Evolutionary conservation across 2,797 vertebrate genomes (phyloP), one percentile per base, ranked within the genome.

Genomic region (Esox lucius): DNA sequence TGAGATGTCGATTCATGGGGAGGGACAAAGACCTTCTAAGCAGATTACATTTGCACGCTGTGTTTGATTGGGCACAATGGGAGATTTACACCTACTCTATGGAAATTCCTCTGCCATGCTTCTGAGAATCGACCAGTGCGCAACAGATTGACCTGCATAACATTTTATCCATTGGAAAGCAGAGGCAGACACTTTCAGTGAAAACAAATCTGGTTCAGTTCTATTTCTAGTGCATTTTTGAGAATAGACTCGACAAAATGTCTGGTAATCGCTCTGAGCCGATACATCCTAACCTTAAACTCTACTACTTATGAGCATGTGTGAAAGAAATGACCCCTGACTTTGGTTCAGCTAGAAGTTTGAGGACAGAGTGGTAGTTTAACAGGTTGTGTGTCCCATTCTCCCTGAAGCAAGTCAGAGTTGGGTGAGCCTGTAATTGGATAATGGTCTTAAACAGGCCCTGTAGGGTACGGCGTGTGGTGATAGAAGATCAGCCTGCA

Each of bases 361-460:
- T 17, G 48, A 7, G 2, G 19, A 53, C 7, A 8, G 17, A 56
- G 53, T 11, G 59, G 11, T 28, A 16, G 24, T 2, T 26, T 28
- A 28, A 24, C 61, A n/a, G n/a, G n/a, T 19, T 31, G 53, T 56
- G 53, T 31, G 12, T 26, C 15, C 17, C 19, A 66, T 68, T 11
- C 1, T 2, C 33, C 17, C 19, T 72, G 42, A 68, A 48, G 46
- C 74, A 59, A 80, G 75, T 51, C 35, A 48, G 72, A 75, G 61
- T 79, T 26, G 26, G 70, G 24, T 81, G 17, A 80, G 80, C 69
- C 69, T 67, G 73, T 28, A 80, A 76, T 65, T 76, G 68, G 72
- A 82, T 84, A 76, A 79, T 72, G 51, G 26, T 70, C 67, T 78
- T 81, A 61, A 48, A 4, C 72, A 46, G 49, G 64, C 24, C 61